A percentile compares a stretch with the other conserved stretches of the same genome.
phyloP scores from a whole-genome alignment of 2,888 invertebrate genomes.

The Clepsis dumicolana region DNA sequence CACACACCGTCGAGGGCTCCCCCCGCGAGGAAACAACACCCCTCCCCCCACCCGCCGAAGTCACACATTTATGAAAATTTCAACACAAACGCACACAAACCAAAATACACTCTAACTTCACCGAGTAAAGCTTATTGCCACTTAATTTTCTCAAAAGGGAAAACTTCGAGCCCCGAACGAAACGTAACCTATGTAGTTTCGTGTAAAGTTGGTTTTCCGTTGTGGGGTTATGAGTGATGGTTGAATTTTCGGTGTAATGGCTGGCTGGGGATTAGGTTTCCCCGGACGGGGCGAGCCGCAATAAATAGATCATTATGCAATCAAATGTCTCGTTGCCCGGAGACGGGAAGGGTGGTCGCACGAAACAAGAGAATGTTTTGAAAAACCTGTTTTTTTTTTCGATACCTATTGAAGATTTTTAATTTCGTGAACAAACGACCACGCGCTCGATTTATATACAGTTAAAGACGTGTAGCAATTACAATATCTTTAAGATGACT shows the following conservation, averaged over 20 bases:
- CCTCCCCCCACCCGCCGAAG: conserved; percentile 51
- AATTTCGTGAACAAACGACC: not conserved
- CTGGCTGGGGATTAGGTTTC: conserved; percentile 82
- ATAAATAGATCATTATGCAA: conserved; percentile 81
- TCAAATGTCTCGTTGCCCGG: conserved; percentile 61
- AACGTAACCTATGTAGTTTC: conserved; percentile 61
- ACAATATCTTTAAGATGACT: no score
- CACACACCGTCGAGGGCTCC: conserved; percentile 69
- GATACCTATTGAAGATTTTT: not conserved
- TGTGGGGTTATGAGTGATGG: conserved; percentile 67
- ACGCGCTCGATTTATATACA: not conserved
- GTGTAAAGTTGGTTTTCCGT: conserved; percentile 62
- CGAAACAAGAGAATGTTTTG: not conserved
- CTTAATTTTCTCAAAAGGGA: conserved; percentile 66
- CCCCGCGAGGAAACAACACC: conserved; percentile 72
- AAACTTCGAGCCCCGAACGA: conserved; percentile 54
- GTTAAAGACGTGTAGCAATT: no score
- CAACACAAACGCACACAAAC: conserved; percentile 77
- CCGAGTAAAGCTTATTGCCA: conserved; percentile 72
- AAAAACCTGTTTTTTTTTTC: not conserved
- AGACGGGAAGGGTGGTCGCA: conserved; percentile 17
- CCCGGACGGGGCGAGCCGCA: conserved; percentile 75
- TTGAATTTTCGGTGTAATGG: conserved; percentile 81
- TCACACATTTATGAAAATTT: conserved; percentile 81
- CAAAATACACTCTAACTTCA: conserved; percentile 75